phyloP scores from a whole-genome alignment of 2,888 invertebrate species.

The Cheilosia variabilis region DNA sequence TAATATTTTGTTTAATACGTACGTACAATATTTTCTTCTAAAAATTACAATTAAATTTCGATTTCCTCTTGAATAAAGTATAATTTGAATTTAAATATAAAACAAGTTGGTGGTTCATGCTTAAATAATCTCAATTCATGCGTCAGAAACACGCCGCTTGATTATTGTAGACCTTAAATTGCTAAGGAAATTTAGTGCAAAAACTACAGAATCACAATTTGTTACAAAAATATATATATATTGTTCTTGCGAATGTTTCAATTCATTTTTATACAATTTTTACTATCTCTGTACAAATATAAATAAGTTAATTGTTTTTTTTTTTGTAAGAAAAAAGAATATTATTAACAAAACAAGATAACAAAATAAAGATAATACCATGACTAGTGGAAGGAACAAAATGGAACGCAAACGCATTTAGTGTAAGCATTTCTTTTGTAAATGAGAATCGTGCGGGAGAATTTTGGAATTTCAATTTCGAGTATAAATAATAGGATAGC shows the following conservation, averaged over 20 bases:
- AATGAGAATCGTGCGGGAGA: slow-evolving; percentile 30
- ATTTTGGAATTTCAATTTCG: slow-evolving; percentile 24
- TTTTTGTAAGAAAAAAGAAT: slow-evolving; percentile 18
- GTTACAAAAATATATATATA: slow-evolving; percentile 49
- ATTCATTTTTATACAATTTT: slow-evolving; percentile 27
- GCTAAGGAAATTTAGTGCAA: slow-evolving; percentile 55
- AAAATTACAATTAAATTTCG: neutral
- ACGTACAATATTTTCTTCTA: slow-evolving; percentile 4
- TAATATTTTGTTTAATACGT: neutral
- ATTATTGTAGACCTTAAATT: neutral
- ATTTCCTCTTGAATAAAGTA: slow-evolving; percentile 9
- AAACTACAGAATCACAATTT: slow-evolving; percentile 67
- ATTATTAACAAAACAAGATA: slow-evolving; percentile 11
- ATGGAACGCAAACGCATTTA: slow-evolving; percentile 16
- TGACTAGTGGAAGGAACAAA: slow-evolving; percentile 58
- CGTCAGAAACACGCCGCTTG: neutral
- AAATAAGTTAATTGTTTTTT: slow-evolving; percentile 52
- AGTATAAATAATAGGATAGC: slow-evolving; percentile 10
- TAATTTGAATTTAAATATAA: neutral
- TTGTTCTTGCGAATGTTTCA: slow-evolving; percentile 36
- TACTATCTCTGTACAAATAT: slow-evolving; percentile 33
- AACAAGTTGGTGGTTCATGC: neutral
- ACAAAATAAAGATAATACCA: slow-evolving; percentile 41
- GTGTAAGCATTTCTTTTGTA: slow-evolving; percentile 23
- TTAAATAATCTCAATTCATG: slow-evolving; percentile 25